phyloP scores from a whole-genome alignment of 1,140 invertebrate genomes.

The Stenopsyche tienmushanensis region DNA sequence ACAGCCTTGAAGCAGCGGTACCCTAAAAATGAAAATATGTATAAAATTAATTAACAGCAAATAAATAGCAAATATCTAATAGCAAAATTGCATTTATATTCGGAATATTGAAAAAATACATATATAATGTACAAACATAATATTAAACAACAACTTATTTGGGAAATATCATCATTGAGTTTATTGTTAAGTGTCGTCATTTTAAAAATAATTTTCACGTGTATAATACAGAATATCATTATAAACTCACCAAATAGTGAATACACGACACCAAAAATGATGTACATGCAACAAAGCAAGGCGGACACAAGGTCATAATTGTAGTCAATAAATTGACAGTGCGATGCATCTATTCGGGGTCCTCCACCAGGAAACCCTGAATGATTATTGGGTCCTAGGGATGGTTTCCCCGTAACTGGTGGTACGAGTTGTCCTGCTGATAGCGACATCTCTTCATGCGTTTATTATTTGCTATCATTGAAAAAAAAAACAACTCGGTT shows the following conservation, averaged over 20 bases:
- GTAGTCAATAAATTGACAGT: slow-evolving; percentile 50
- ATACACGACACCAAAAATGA: slow-evolving; percentile 62
- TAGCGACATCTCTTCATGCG: slow-evolving; percentile 28
- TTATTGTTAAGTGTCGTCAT: too few relatives aligned
- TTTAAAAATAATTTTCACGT: too few relatives aligned
- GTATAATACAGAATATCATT: too few relatives aligned
- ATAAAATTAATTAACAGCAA: too few relatives aligned
- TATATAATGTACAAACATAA: not conserved
- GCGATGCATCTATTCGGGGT: slow-evolving; percentile 51
- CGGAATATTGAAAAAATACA: not conserved
- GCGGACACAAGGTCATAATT: slow-evolving; percentile 52
- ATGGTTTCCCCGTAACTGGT: slow-evolving; percentile 45
- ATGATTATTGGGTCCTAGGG: slow-evolving; percentile 44
- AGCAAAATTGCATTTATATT: too few relatives aligned
- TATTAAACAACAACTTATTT: not conserved
- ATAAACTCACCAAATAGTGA: slow-evolving; percentile 58
- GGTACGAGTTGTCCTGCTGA: slow-evolving; percentile 53
- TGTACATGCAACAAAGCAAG: slow-evolving; percentile 55
- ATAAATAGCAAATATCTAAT: not conserved
- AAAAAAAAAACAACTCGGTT: not conserved
- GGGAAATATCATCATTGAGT: not conserved
- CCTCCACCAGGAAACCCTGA: slow-evolving; percentile 48
- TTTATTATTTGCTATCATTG: not conserved
- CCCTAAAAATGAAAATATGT: slow-evolving; percentile 64
- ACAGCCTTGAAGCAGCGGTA: slow-evolving; percentile 87